These are phyloP conservation scores for mouse (Mus musculus) DNA, from an alignment of 2,113 vertebrate species.

Conservation along the genomic window GRCm39 chr12:76463001-76463500, in stretches of 20 bases:
- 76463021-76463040: not conserved
- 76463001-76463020: not conserved
- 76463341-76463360: not conserved
- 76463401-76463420: not conserved
- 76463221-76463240: not conserved
- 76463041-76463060: not conserved
- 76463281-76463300: not conserved
- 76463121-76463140: not conserved
- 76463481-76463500: not conserved
- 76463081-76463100: not conserved
- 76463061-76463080: not conserved
- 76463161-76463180: not conserved
- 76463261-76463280: not conserved
- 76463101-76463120: not conserved
- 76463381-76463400: not conserved
- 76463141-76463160: not conserved
- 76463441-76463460: not conserved
- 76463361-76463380: not conserved
- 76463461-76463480: not conserved
- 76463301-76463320: not conserved
- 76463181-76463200: not conserved
- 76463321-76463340: not conserved
- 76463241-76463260: not conserved
- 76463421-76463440: not conserved
- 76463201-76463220: not conserved